Base-by-base conservation (phyloP, 2,888 invertebrate species). In the Melipona beecheii region DNA sequence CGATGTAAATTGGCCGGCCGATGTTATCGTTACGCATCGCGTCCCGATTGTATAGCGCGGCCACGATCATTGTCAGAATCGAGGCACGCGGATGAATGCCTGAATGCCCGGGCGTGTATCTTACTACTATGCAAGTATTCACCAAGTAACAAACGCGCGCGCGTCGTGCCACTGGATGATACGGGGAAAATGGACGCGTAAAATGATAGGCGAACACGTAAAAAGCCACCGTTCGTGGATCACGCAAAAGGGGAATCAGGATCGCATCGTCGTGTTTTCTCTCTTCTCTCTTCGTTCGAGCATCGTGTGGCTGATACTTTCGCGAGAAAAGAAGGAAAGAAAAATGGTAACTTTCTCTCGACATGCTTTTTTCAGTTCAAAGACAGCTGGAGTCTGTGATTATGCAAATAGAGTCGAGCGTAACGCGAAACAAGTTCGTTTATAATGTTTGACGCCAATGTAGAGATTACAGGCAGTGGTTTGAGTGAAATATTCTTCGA, bases 71-170 rank as follows among this genome's bases (percentile, higher is more conserved):
- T 62, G 71, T 80, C 60, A 72, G 76, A 54, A 81, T 75, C 70
- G 82, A 75, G 74, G 70, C 65, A 81, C 81, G 81, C 74, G 81
- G 81, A 65, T 80, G 81, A 74, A 81, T 82, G 69, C 58, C 19
- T 72, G 81, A 74, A 75, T 66, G 66, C 43, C 24, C 52, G 36
- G 36, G 36, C 36, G 65, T 21, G 52, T 66, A 70, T 71, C 81
- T 71, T 81, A 66, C 69, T 4, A 9, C 70, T 21, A 31, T 52
- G 52, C 66, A 71, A 71, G 52, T 81, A 75, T 65, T 70, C 81
- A 31, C 58, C 27, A 69, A 19, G 81, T 64, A 74, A 81, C 73
- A 80, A 72, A 81, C 56, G 58, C 36, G 21, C 31, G 70, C 17
- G 52, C 81, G 50, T 24, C 69, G 36, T 21, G 31, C 24, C 50